These are phyloP conservation scores for Laspeyria flexula DNA, from an alignment of 2,888 invertebrate species.

Conservation along the genomic window DNA sequence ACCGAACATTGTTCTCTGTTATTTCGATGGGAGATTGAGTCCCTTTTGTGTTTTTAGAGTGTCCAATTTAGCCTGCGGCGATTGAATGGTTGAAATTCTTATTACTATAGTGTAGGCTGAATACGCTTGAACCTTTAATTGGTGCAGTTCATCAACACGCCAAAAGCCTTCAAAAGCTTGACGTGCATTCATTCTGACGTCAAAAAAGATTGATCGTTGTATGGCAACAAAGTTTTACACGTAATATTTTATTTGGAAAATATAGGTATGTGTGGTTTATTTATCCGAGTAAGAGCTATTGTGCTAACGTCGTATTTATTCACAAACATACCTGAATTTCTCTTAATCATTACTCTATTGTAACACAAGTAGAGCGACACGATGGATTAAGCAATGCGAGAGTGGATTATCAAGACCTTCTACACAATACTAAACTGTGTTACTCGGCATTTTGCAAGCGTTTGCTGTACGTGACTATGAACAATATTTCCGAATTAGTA, in stretches of 20 bases:
- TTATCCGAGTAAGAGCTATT: too few species aligned
- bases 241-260: not conserved
- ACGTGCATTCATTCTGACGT: not conserved
- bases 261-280: too few species aligned
- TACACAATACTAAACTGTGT: conserved; percentile 9
- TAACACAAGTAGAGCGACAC: not conserved
- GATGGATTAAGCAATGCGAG: not conserved
- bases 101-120: conserved; percentile 14
- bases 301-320: too few species aligned
- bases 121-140: conserved; percentile 24
- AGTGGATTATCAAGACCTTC: not conserved
- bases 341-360: not conserved
- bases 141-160: not conserved
- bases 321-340: too few species aligned
- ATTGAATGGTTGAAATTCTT: conserved; percentile 38
- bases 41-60: conserved; percentile 49
- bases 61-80: conserved; percentile 38
- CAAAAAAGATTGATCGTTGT: not conserved
- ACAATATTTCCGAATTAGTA: conserved; percentile 11
- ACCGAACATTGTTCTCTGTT: conserved; percentile 50
- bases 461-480: conserved; percentile 32
- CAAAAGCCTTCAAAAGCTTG: not conserved
- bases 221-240: not conserved
- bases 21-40: conserved; percentile 46
- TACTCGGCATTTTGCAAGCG: conserved; percentile 16